phyloP scores from a whole-genome alignment of 2,113 vertebrate genomes.

The Aythya baeri region DNA sequence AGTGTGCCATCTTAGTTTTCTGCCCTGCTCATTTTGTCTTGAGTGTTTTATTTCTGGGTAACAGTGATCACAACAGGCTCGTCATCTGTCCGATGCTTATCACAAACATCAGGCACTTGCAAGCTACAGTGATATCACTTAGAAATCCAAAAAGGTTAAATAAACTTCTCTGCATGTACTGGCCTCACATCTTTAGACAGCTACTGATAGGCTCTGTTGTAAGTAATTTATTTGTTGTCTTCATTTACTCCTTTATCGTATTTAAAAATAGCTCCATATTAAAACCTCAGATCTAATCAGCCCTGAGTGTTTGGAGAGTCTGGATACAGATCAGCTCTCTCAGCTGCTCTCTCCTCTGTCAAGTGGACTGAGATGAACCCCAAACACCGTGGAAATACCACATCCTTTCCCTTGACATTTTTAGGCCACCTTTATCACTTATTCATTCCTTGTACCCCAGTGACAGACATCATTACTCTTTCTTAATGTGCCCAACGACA shows the following conservation, averaged over 20 bases:
- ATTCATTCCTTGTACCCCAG: slow-evolving; percentile 44
- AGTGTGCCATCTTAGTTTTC: neutral
- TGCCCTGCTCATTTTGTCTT: neutral
- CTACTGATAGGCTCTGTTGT: slow-evolving; percentile 10
- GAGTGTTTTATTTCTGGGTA: neutral
- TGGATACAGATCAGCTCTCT: slow-evolving; percentile 33
- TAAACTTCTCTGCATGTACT: slow-evolving; percentile 9
- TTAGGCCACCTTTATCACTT: slow-evolving; percentile 71
- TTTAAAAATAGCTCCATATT: slow-evolving; percentile 49
- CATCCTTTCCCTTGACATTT: slow-evolving; percentile 63
- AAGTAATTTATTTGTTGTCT: slow-evolving; percentile 34
- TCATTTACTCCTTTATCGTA: neutral
- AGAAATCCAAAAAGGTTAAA: neutral
- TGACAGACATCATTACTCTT: slow-evolving; percentile 54
- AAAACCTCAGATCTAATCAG: slow-evolving; percentile 49
- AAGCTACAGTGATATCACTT: neutral
- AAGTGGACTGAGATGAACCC: slow-evolving; percentile 55
- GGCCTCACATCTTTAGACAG: neutral
- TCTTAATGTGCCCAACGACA: slow-evolving; percentile 44
- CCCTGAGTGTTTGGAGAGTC: slow-evolving; percentile 23
- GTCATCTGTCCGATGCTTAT: slow-evolving; percentile 32
- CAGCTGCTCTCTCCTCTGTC: neutral
- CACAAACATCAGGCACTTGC: neutral
- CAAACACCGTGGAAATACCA: slow-evolving; percentile 16
- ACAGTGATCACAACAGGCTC: neutral